phyloP scores from a whole-genome alignment of 2,113 vertebrate species.

The Antennarius striatus region DNA sequence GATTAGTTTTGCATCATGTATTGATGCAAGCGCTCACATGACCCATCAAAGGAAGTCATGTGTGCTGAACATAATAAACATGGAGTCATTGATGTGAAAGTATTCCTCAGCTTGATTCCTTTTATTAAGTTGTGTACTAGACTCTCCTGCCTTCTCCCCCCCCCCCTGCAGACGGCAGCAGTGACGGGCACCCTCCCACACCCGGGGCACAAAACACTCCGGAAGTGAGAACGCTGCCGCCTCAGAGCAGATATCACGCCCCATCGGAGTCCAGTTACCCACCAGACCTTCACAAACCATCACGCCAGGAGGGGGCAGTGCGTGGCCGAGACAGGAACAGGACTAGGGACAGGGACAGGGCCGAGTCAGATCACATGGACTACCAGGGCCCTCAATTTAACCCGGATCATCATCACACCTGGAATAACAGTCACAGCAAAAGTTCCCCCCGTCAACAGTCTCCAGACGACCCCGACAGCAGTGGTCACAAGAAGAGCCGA shows the following conservation, averaged over 20 bases:
- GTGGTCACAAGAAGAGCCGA: slow-evolving; percentile 73
- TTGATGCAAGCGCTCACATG: slow-evolving; percentile 43
- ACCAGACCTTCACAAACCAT: slow-evolving; percentile 96
- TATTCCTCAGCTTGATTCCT: not conserved
- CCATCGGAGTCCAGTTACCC: slow-evolving; percentile 94
- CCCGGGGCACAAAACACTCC: slow-evolving; percentile 94
- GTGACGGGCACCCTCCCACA: slow-evolving; percentile 93
- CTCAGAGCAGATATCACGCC: slow-evolving; percentile 86
- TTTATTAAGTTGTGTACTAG: not conserved
- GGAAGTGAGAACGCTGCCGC: slow-evolving; percentile 90
- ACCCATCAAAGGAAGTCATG: slow-evolving; percentile 25
- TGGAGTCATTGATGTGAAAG: slow-evolving; percentile 1
- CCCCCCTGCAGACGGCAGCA: slow-evolving; percentile 90
- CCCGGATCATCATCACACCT: slow-evolving; percentile 86
- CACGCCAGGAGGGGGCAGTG: slow-evolving; percentile 86
- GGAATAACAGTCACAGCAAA: slow-evolving; percentile 87
- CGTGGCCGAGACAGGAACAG: slow-evolving; percentile 82
- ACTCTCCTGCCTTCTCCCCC: slow-evolving; percentile 9
- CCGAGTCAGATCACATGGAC: slow-evolving; percentile 83
- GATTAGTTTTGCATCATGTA: slow-evolving; percentile 53
- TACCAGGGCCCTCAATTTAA: slow-evolving; percentile 83
- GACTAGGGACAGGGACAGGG: slow-evolving; percentile 59
- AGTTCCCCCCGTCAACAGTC: slow-evolving; percentile 82
- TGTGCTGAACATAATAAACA: slow-evolving; percentile 25
- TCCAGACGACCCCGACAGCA: slow-evolving; percentile 71